A percentile compares a stretch with the other conserved stretches of the same genome.
These are phyloP conservation scores for western clawed frog (Xenopus tropicalis) DNA, from an alignment of 2,113 vertebrate genomes.

Conservation along the genomic window DNA sequence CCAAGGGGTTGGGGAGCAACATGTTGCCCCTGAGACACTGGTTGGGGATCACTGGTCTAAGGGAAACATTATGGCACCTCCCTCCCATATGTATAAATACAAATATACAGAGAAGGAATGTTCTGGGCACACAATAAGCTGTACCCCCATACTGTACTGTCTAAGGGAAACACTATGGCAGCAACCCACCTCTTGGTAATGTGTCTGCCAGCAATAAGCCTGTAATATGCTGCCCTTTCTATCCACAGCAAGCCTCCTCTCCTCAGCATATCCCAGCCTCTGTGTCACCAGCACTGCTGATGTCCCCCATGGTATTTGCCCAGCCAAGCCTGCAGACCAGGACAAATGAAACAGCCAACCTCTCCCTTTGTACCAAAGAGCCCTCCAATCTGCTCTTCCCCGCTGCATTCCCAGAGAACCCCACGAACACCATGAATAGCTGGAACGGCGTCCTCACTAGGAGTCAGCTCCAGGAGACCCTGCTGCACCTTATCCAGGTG, in stretches of 20 bases:
- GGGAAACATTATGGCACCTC: no score
- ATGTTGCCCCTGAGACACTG: no score
- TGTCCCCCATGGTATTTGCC: constrained; percentile 82
- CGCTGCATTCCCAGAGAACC: constrained; percentile 48
- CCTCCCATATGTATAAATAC: no score
- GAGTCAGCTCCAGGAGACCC: constrained; percentile 79
- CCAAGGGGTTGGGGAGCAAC: no score
- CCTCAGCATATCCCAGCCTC: constrained; percentile 72
- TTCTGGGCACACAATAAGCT: no score
- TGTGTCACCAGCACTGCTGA: constrained; percentile 69
- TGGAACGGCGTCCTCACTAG: constrained; percentile 61
- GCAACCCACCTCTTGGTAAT: no score
- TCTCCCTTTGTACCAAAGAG: constrained; percentile 45
- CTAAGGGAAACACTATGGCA: no score
- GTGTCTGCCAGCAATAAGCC: neutral
- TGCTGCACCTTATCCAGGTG: constrained; percentile 86
- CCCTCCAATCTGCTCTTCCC: constrained; percentile 52
- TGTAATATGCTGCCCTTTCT: constrained; percentile 15
- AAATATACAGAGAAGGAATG: no score
- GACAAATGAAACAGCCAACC: constrained; percentile 35
- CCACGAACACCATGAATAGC: constrained; percentile 14
- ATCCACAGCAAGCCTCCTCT: constrained; percentile 64
- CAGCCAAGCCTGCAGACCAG: constrained; percentile 56
- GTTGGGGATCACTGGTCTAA: no score
- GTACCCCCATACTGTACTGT: no score